A percentile compares a stretch with the other conserved stretches of the same genome.
Conservation (phyloP, 92 coral and sea anemone species). For the Bergia puertoricense region DNA sequence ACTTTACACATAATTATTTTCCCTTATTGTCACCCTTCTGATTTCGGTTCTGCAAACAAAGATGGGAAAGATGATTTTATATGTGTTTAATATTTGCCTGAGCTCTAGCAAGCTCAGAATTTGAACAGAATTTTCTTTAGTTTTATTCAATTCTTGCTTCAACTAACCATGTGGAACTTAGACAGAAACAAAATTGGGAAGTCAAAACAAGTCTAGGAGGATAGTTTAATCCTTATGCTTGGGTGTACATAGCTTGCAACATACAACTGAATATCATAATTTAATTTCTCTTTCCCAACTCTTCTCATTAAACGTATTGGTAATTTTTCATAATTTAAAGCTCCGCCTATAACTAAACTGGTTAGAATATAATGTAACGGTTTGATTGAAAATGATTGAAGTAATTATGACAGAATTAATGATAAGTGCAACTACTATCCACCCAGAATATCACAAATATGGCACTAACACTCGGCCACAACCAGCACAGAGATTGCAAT, state of each 20-base stretch:
- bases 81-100: neutral
- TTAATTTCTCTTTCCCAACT: neutral
- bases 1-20: too few species aligned
- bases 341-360: neutral
- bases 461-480: slow-evolving; percentile 25
- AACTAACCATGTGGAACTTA: too few species aligned
- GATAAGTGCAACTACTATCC: slow-evolving; percentile 26
- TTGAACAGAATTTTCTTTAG: neutral
- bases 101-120: neutral
- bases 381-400: slow-evolving; percentile 24
- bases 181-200: too few species aligned
- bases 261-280: too few species aligned
- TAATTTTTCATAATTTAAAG: neutral
- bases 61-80: neutral
- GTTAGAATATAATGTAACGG: slow-evolving; percentile 27
- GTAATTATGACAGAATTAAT: slow-evolving; percentile 22
- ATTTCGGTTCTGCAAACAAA: neutral
- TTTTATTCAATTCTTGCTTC: neutral
- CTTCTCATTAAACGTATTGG: neutral
- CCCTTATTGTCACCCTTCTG: too few species aligned
- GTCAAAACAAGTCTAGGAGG: too few species aligned
- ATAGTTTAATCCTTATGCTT: too few species aligned
- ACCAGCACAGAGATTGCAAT: slow-evolving; percentile 5
- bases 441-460: slow-evolving; percentile 20
- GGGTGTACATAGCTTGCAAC: too few species aligned